Evolutionary conservation across 1,140 invertebrate genomes (phyloP).

Genomic region (Drosophila subobscura): DNA sequence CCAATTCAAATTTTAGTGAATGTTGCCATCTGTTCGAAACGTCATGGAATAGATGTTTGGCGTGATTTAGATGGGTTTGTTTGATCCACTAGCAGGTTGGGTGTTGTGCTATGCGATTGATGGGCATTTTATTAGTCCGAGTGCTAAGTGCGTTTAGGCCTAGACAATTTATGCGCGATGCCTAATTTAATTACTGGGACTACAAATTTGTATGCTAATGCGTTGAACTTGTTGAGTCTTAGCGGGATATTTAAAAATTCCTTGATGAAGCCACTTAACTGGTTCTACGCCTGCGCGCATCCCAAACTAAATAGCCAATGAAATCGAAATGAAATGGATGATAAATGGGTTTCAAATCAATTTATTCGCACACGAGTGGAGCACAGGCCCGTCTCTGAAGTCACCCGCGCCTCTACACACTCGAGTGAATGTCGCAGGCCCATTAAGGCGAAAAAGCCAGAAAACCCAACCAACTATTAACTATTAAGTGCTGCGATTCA

Average conservation of each 20-base stretch:
- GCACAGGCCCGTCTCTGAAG: conserved; percentile 32
- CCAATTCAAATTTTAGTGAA: conserved; percentile 45
- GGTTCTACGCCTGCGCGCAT: conserved; percentile 48
- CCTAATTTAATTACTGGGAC: conserved; percentile 43
- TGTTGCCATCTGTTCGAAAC: conserved; percentile 21
- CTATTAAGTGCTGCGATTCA: conserved; percentile 38
- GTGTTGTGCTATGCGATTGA: conserved; percentile 26
- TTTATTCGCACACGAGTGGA: conserved; percentile 44
- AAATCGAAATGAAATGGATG: conserved; percentile 64
- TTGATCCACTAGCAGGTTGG: conserved; percentile 36
- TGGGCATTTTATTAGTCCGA: conserved; percentile 61
- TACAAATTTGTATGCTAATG: conserved; percentile 71
- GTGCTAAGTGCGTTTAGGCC: conserved; percentile 46
- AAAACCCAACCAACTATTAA: conserved; percentile 35
- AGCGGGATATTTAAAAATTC: conserved; percentile 35
- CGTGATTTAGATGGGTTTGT: conserved; percentile 12
- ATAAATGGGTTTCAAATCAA: conserved; percentile 56
- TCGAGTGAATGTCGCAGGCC: conserved; percentile 33
- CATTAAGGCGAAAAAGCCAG: conserved; percentile 29
- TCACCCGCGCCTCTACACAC: conserved; percentile 2
- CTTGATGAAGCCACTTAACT: conserved; percentile 64
- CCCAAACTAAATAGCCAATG: conserved; percentile 35
- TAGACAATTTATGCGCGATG: conserved; percentile 20
- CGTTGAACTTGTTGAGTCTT: conserved; percentile 40
- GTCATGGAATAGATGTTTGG: conserved; percentile 10